phyloP scores from a whole-genome alignment of 1,140 invertebrate genomes.

The Drosophila saltans region DNA sequence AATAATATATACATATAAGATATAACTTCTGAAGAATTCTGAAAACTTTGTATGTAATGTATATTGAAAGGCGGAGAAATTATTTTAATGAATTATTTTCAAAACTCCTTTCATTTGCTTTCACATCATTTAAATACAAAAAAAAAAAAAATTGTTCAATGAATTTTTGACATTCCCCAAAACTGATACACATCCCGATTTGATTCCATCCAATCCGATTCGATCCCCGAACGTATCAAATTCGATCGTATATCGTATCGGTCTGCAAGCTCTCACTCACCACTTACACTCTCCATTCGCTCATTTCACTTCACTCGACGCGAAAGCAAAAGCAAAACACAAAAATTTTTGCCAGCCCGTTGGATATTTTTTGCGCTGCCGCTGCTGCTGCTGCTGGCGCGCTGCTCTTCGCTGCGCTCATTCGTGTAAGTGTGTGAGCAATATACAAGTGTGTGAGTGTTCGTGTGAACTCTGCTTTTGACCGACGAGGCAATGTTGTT shows the following conservation, averaged over 20 bases:
- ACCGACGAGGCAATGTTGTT: constrained; percentile 80
- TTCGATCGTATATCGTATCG: not conserved
- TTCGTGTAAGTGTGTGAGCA: constrained; percentile 8
- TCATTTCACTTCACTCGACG: constrained; percentile 69
- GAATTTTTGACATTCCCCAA: too few relatives aligned
- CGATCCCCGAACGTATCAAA: not conserved
- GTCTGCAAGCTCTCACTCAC: constrained; percentile 15
- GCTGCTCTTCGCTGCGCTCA: constrained; percentile 18
- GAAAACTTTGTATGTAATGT: too few relatives aligned
- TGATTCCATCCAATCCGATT: not conserved
- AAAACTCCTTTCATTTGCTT: too few relatives aligned
- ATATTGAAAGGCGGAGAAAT: too few relatives aligned
- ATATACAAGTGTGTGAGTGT: constrained; percentile 34
- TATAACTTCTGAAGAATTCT: too few relatives aligned
- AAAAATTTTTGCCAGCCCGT: constrained; percentile 57
- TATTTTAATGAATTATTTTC: too few relatives aligned
- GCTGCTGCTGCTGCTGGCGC: constrained; percentile 48
- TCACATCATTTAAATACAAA: too few relatives aligned
- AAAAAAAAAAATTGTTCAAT: too few relatives aligned
- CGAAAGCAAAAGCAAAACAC: constrained; percentile 79
- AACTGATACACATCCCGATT: too few relatives aligned
- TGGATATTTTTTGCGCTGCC: constrained; percentile 33
- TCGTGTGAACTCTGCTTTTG: constrained; percentile 80
- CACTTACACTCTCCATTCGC: constrained; percentile 28
- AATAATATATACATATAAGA: too few relatives aligned